Base-by-base conservation (phyloP, 2,797 vertebrate species). In the Perodicticus potto region DNA sequence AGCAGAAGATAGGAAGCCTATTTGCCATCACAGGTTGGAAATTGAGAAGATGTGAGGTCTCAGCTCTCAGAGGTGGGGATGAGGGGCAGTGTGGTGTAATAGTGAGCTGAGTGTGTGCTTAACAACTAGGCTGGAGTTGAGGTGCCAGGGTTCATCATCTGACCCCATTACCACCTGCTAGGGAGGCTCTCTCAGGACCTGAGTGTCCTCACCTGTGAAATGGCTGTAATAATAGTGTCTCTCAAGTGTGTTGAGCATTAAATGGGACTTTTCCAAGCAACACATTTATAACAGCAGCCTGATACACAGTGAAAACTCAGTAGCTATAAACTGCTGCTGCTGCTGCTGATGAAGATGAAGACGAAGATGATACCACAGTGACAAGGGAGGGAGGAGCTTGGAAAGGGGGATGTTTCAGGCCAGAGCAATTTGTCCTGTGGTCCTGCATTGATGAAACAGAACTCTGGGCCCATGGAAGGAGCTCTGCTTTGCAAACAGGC, bases 71-170 rank as follows among this genome's bases (percentile, higher is more conserved):
- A 29, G 32, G 25, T 8, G 9, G 45, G n/a, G 19, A 5, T 5
- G 0, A 6, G 53, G 9, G 16, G 40, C 57, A 63, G 25, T 1
- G 8, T 2, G 1, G 43, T 7, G 9, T 3, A 37, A 22, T 0
- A 17, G 23, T 34, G 5, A 13, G 11, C 23, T 5, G 23, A 57
- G 14, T 2, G 5, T n/a, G 25, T 9, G 6, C n/a, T 43, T 25
- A 34, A 29, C 57, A 34, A 8, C 29, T 37, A 1, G 3, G 37
- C 73, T 25, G 84, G 19, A 25, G 69, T 29, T 7, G 2, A 9
- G 19, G 63, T 7, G 5, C n/a, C 49, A 25, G 45, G 43, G 22
- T n/a, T 74, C 49, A 34, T 20, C 2, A 16, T 59, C 25, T 84
- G 65, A 23, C 37, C 43, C 40, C 37, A 34, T 65, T 19, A 40